Base-by-base conservation (phyloP, 1,140 invertebrate genomes). In the Homarus americanus region DNA sequence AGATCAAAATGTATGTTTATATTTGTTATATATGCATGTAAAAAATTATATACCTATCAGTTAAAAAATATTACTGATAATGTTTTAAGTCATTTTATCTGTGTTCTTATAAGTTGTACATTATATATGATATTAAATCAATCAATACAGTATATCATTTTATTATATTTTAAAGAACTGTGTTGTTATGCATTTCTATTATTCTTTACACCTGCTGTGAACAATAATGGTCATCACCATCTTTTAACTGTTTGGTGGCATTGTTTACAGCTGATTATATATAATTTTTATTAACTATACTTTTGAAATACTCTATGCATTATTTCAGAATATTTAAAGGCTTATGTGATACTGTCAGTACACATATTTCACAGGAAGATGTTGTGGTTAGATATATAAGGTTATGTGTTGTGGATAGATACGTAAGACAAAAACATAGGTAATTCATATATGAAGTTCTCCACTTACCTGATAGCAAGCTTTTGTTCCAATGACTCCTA, bases 301-400 rank as follows among this genome's bases (percentile, higher is more conserved):
- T 44, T 44, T 34, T 72, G 75, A 38, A 73, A 84, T 84, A 72
- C 41, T 44, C 10, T 84, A 73, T 84, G 69, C 83, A 36, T 85
- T 75, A 32, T 75, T 75, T 75, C 69, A 41, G 69, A 72, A 69
- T 75, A 10, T 85, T 28, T 75, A 38, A 53, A 75, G 32, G 66
- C 40, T 85, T 85, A 49, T 85, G 66, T 85, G 83, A 85, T 75
- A 49, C 44, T 85, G 28, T 72, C 66, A 75, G 69, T 85, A 53
- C 72, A 85, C 72, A 75, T 58, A 44, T 79, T 49, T 41, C 36
- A 49, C 79, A 82, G 63, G 78, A 69, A 85, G 66, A 75, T 75
- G 40, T 72, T 75, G 63, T 75, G 83, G 72, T 34, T 85, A 75
- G 83, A 53, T n/a, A 28, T 75, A 40, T 44, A 53, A 75, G 83